Base-by-base conservation (phyloP, 2,888 invertebrate species). In the Ichneumon xanthorius region DNA sequence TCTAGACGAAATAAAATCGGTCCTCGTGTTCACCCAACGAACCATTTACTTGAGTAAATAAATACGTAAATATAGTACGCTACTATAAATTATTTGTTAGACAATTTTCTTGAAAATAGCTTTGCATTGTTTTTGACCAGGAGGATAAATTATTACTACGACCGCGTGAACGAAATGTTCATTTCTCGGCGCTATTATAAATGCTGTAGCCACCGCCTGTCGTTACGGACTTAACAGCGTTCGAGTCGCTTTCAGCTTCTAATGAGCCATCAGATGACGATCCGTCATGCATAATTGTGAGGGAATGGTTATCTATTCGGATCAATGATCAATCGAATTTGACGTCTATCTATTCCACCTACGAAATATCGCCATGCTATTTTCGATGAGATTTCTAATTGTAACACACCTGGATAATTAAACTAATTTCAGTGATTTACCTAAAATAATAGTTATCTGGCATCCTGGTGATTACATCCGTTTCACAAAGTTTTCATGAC, bases 1-100 rank as follows among this genome's bases (percentile, higher is more conserved):
- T 82, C 75, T 53, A 26, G 76, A 82, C 50, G 58, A 75, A 78
- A 76, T 61, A 79, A 63, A 77, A 85, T 82, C 85, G 80, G 82
- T 85, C 76, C 71, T 37, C 26, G 58, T 11, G 22, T 68, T 78
- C 77, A 33, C 55, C 58, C 45, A 67, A 45, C 50, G 48, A n/a
- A 16, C 3, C 45, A 9, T 37, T 37, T 37, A 0, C 7, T 37
- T 9, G 37, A 37, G 9, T 37, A 37, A 7, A 37, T 37, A 37
- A 6, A 5, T 37, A 37, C 7, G 37, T 37, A 7, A 1, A 37
- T 37, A 9, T 37, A 26, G 26, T 26, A 26, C 26, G 26, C 26
- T 26, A 26, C 2, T 26, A 26, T 26, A 26, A 26, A 26, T 2
- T 26, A 26, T 26, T 26, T 26, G 26, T 26, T 26, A 26, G 26